These are phyloP conservation scores for Callitettix versicolor DNA, from an alignment of 1,140 invertebrate genomes.

Conservation along the genomic window DNA sequence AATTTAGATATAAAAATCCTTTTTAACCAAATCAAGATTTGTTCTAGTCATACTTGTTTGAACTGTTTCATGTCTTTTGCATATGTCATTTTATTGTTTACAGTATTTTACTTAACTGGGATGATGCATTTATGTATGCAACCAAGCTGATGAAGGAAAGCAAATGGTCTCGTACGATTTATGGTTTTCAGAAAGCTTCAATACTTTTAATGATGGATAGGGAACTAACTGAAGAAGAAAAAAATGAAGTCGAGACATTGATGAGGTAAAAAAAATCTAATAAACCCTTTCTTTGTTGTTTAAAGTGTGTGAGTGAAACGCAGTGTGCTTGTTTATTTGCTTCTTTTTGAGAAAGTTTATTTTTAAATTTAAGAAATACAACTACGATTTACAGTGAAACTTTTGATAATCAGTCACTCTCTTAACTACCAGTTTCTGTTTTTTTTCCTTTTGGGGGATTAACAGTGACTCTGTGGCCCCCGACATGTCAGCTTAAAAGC, in stretches of 20 bases:
- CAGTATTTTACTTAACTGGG: slow-evolving; percentile 53
- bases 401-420: too few relatives aligned
- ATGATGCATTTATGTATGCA: slow-evolving; percentile 60
- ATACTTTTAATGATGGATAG: slow-evolving; percentile 62
- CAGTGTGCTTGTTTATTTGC: not conserved
- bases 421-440: too few relatives aligned
- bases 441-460: too few relatives aligned
- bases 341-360: not conserved
- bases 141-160: slow-evolving; percentile 62
- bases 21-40: too few relatives aligned
- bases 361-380: too few relatives aligned
- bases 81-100: slow-evolving; percentile 27
- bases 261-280: slow-evolving; percentile 47
- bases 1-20: too few relatives aligned
- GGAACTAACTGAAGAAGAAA: slow-evolving; percentile 40
- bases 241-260: slow-evolving; percentile 39
- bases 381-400: too few relatives aligned
- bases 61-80: too few relatives aligned
- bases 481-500: too few relatives aligned
- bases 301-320: not conserved
- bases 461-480: too few relatives aligned
- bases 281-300: slow-evolving; percentile 16
- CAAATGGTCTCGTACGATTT: slow-evolving; percentile 84
- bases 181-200: slow-evolving; percentile 79
- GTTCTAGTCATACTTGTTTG: too few relatives aligned